Evolutionary conservation across 2,797 vertebrate genomes (phyloP).

Genomic region (Characodon lateralis): DNA sequence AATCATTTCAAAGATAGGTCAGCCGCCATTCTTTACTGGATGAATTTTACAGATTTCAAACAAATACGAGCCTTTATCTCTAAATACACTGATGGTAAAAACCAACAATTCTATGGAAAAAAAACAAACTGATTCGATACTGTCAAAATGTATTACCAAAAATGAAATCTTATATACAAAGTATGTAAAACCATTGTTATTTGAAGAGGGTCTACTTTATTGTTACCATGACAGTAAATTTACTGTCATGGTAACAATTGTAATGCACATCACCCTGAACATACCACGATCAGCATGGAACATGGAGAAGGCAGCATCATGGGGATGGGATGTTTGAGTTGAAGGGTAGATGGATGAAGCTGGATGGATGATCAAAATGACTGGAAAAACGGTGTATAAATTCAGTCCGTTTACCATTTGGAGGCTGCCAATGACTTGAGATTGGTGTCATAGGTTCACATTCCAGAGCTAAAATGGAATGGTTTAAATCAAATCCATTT

Average conservation of each 20-base stretch:
- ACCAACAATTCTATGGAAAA: background rate
- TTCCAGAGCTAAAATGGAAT: background rate
- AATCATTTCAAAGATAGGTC: slow-evolving; percentile 10
- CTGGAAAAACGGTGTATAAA: too few relatives aligned
- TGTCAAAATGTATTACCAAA: background rate
- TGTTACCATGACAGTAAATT: background rate
- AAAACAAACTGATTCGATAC: background rate
- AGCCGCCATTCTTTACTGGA: background rate
- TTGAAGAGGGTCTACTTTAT: background rate
- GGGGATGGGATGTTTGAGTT: too few relatives aligned
- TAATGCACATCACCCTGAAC: too few relatives aligned
- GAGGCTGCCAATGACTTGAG: too few relatives aligned
- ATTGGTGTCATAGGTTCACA: too few relatives aligned
- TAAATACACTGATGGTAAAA: background rate
- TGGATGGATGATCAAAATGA: too few relatives aligned
- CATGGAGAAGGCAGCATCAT: too few relatives aligned
- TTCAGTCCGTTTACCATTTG: too few relatives aligned
- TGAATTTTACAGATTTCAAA: background rate
- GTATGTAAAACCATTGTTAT: too few relatives aligned
- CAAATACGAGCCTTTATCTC: background rate
- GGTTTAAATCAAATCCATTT: background rate
- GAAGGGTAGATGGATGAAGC: background rate
- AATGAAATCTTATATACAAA: too few relatives aligned
- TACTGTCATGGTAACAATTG: background rate
- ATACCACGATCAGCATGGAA: too few relatives aligned